Conservation (phyloP, 2,113 vertebrate genomes). For the Trematomus loennbergii region DNA sequence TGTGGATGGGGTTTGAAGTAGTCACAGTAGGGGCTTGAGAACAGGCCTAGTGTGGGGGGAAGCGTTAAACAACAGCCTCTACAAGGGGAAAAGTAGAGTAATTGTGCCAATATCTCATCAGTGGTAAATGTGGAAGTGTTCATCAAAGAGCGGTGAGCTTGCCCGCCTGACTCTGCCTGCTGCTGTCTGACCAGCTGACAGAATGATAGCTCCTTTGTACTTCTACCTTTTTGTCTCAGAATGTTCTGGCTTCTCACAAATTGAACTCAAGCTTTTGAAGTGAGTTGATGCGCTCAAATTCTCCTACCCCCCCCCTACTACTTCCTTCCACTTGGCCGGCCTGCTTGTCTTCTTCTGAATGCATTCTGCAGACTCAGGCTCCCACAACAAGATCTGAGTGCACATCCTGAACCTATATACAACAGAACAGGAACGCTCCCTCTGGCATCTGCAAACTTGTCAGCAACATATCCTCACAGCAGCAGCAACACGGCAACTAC, state of each 20-base stretch:
- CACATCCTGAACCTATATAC: slow-evolving; percentile 42
- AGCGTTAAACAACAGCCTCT: slow-evolving; percentile 47
- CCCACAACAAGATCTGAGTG: slow-evolving; percentile 53
- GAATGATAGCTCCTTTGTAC: slow-evolving; percentile 67
- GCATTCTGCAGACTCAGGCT: slow-evolving; percentile 64
- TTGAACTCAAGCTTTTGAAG: slow-evolving; percentile 70
- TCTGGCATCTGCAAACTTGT: slow-evolving; percentile 60
- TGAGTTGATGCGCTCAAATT: slow-evolving; percentile 50
- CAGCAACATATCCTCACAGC: slow-evolving; percentile 52
- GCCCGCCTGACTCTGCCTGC: slow-evolving; percentile 58
- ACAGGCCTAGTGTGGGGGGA: slow-evolving; percentile 48
- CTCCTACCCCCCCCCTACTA: slow-evolving; percentile 7
- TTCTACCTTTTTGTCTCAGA: slow-evolving; percentile 53
- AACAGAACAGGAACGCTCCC: slow-evolving; percentile 44
- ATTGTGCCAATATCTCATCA: slow-evolving; percentile 37
- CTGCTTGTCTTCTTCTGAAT: slow-evolving; percentile 49
- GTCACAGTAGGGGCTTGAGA: slow-evolving; percentile 31
- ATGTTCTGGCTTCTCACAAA: slow-evolving; percentile 64
- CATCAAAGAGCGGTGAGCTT: slow-evolving; percentile 64
- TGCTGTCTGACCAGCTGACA: slow-evolving; percentile 68
- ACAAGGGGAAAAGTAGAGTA: slow-evolving; percentile 44
- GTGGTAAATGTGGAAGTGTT: slow-evolving; percentile 53
- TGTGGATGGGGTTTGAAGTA: slow-evolving; percentile 34
- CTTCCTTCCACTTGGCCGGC: slow-evolving; percentile 48
- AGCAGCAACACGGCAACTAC: slow-evolving; percentile 37